Base-by-base conservation (phyloP, 2,888 invertebrate species). In the Nomada ferruginata region DNA sequence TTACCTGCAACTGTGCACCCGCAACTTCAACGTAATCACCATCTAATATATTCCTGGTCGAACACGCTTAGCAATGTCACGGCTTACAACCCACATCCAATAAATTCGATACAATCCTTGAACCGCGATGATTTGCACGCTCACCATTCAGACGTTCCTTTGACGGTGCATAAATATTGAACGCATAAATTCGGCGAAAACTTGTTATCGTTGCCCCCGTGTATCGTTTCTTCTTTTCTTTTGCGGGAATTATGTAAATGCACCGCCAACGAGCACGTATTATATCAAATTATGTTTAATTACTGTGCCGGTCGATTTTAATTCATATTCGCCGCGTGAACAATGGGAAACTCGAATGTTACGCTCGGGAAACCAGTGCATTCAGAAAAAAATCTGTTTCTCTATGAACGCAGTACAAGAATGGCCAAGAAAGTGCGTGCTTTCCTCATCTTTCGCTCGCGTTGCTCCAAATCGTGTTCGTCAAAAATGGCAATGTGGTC, bases 211-310 rank as follows among this genome's bases (percentile, higher is more conserved):
- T 11, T 7, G 53, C 23, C 4, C 15, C 2, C 15, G 23, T 18
- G 20, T 64, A 44, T 26, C 64, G n/a, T 47, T 68, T 23, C 15
- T 20, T 18, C 20, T 44, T 69, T 53, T 61, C 20, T 20, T 55
- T 20, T 53, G 0, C 3, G 26, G 29, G 20, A 36, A 53, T 61
- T 69, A 76, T 69, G 69, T 4, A 76, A 69, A 76, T 69, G 9
- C 26, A 7, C 13, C 42, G 9, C 15, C 11, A 36, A 42, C 69
- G 47, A 20, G 26, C 29, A 29, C 44, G 20, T 13, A 60, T 47
- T 53, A 20, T 52, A 53, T 53, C 20, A 44, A 69, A 76, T 69
- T 29, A 44, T n/a, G 20, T 52, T 69, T 44, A 76, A 69, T 61
- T 53, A 61, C 44, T 13, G 23, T 18, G 23, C 18, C n/a, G 23